Percentiles rank a stretch among this genome's conserved stretches.
phyloP scores from a whole-genome alignment of 2,797 vertebrate species.

The Salarias fasciatus region DNA sequence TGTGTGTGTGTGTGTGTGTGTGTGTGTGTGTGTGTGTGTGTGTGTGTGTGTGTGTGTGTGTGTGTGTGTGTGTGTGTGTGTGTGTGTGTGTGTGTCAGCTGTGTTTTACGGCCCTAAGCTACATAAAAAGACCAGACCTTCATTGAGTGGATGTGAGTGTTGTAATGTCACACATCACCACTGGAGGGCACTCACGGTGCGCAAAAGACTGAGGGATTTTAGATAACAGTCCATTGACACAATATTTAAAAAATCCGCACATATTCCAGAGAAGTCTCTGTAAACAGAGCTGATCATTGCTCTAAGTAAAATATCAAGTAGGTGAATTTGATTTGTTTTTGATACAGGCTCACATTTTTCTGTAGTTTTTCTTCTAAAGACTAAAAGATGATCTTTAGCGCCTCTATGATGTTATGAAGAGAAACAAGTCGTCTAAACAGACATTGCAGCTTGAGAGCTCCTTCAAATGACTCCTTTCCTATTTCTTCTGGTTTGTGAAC shows the following conservation, averaged over 20 bases:
- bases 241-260: too few relatives aligned
- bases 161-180: conserved; percentile 45
- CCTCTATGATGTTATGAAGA: not conserved
- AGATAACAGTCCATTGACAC: not conserved
- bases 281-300: too few relatives aligned
- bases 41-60: too few relatives aligned
- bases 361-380: not conserved
- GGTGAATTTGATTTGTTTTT: not conserved
- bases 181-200: conserved; percentile 53
- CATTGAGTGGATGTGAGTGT: not conserved
- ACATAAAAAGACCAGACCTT: not conserved
- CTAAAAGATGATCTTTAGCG: not conserved
- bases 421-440: conserved; percentile 8
- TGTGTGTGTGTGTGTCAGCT: too few relatives aligned
- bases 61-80: too few relatives aligned
- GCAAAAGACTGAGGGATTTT: conserved; percentile 4
- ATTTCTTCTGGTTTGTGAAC: not conserved
- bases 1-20: too few relatives aligned
- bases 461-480: not conserved
- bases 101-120: too few relatives aligned
- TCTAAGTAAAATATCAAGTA: too few relatives aligned
- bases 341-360: not conserved
- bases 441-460: not conserved
- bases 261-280: too few relatives aligned
- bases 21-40: too few relatives aligned